These are phyloP conservation scores for Albula goreensis DNA, from an alignment of 2,113 vertebrate species.

Conservation along the genomic window DNA sequence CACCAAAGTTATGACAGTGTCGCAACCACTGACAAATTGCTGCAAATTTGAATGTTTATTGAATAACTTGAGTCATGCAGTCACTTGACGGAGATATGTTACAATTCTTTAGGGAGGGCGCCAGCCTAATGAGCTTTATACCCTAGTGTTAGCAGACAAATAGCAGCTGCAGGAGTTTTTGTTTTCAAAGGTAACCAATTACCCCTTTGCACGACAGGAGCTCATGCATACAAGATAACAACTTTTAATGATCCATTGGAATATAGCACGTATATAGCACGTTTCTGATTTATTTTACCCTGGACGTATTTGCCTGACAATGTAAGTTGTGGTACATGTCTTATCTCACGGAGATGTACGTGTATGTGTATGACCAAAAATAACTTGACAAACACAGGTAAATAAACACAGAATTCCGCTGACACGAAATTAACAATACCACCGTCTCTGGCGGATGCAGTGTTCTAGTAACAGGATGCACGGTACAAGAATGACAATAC, in stretches of 20 bases:
- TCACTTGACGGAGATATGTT: not conserved
- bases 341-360: not conserved
- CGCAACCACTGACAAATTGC: not conserved
- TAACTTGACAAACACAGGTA: conserved; percentile 1
- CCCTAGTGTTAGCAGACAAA: no score
- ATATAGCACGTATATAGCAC: no score
- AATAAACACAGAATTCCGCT: conserved; percentile 15
- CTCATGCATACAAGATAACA: no score
- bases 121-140: no score
- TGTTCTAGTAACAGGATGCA: conserved; percentile 17
- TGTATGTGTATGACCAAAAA: conserved; percentile 1
- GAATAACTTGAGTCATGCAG: not conserved
- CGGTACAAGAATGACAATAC: conserved; percentile 8
- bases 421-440: conserved; percentile 15
- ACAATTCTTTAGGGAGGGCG: no score
- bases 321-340: not conserved
- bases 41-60: not conserved
- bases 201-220: no score
- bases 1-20: no score
- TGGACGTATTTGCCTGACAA: not conserved
- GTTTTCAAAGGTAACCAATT: no score
- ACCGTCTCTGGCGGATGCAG: conserved; percentile 7
- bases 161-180: no score
- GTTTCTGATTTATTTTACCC: no score
- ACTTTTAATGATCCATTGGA: no score